These are phyloP conservation scores for Calonectris borealis DNA, from an alignment of 2,113 vertebrate species.

Conservation along the genomic window DNA sequence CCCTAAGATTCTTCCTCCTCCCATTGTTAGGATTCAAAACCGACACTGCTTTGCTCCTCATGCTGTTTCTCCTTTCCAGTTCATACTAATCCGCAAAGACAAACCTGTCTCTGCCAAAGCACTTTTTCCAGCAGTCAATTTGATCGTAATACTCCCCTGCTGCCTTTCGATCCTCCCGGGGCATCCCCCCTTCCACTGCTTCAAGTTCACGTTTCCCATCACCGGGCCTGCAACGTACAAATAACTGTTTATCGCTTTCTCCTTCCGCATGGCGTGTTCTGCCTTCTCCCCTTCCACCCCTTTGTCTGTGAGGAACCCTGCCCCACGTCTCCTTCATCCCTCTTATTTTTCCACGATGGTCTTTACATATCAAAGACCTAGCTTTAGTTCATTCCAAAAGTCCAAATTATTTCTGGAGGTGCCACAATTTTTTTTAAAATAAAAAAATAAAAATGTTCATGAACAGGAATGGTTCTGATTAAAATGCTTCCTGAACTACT, in stretches of 20 bases:
- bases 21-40: not conserved
- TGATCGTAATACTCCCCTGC: not conserved
- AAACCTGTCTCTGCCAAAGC: not conserved
- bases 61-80: not conserved
- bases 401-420: not conserved
- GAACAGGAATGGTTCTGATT: not conserved
- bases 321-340: not conserved
- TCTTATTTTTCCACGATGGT: not conserved
- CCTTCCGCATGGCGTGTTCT: fast-evolving
- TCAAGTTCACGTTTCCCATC: not conserved
- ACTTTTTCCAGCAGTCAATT: not conserved
- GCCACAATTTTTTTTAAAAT: not conserved
- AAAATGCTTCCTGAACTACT: not conserved
- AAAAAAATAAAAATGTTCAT: not conserved
- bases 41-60: fast-evolving
- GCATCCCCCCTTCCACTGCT: not conserved
- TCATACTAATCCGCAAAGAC: not conserved
- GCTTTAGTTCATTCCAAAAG: not conserved
- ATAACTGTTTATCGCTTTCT: not conserved
- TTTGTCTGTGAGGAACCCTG: not conserved
- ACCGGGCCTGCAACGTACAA: fast-evolving
- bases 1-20: not conserved
- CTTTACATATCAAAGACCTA: not conserved
- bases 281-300: not conserved
- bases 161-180: not conserved